A percentile compares a stretch with the other conserved stretches of the same genome.
Conservation (phyloP, 2,797 vertebrate genomes). For the Hephaestus fuliginosus region DNA sequence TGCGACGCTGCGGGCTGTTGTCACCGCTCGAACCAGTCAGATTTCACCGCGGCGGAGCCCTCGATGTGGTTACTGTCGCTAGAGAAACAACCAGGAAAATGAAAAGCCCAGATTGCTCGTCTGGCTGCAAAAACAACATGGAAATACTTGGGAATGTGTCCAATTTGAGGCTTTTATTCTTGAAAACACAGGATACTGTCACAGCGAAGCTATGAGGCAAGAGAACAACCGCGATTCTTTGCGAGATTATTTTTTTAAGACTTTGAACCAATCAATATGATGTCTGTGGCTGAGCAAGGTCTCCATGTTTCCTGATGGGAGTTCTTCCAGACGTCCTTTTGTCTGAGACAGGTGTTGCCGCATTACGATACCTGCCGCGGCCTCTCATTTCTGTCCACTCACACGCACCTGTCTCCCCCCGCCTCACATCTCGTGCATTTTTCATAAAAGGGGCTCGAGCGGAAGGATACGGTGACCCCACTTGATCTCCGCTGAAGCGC, state of each 20-base stretch:
- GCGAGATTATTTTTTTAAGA: too few relatives aligned
- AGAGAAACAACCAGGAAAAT: constrained; percentile 10
- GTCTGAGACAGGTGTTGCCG: not conserved
- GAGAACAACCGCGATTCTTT: not conserved
- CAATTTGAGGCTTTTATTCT: too few relatives aligned
- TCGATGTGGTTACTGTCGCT: constrained; percentile 6
- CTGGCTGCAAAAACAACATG: not conserved
- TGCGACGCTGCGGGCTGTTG: constrained; percentile 30
- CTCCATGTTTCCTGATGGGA: not conserved
- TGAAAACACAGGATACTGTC: too few relatives aligned
- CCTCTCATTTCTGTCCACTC: not conserved
- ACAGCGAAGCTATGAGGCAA: not conserved
- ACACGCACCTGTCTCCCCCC: not conserved
- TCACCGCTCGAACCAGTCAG: constrained; percentile 5
- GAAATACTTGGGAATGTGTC: not conserved
- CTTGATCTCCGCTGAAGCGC: not conserved
- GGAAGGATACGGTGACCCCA: not conserved
- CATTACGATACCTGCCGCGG: not conserved
- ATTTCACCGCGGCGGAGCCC: not conserved
- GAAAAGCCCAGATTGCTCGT: not conserved
- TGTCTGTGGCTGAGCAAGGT: not conserved
- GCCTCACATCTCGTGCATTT: not conserved
- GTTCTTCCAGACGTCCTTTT: constrained; percentile 3
- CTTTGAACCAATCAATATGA: not conserved
- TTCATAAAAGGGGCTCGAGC: not conserved